These are phyloP conservation scores for Apotomis capreana DNA, from an alignment of 2,888 invertebrate genomes.

Conservation along the genomic window DNA sequence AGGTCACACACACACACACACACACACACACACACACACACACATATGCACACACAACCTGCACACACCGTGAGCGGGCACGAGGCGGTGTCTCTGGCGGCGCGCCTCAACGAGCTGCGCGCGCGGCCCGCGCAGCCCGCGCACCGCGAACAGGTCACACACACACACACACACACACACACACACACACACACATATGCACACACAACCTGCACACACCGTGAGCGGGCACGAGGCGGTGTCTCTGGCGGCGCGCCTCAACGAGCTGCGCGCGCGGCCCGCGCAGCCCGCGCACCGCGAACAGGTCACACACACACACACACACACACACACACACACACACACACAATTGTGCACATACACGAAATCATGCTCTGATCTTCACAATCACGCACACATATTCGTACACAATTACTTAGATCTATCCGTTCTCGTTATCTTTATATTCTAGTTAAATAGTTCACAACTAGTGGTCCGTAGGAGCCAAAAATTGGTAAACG, in stretches of 20 bases:
- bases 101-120: constrained; percentile 85
- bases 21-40: constrained; percentile 7
- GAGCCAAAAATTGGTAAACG: too few species aligned
- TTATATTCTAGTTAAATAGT: too few species aligned
- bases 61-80: constrained; percentile 52
- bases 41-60: not conserved
- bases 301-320: constrained; percentile 34
- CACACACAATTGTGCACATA: too few species aligned
- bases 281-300: constrained; percentile 48
- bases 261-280: constrained; percentile 80
- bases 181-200: not conserved
- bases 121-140: constrained; percentile 56
- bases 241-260: constrained; percentile 82
- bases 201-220: not conserved
- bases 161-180: not conserved
- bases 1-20: constrained; percentile 1
- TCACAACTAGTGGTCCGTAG: too few species aligned
- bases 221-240: too few species aligned
- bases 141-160: constrained; percentile 43
- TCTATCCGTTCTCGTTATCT: too few species aligned
- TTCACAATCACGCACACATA: too few species aligned
- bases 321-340: constrained; percentile 4
- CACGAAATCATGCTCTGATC: too few species aligned
- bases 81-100: constrained; percentile 90
- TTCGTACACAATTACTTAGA: too few species aligned